Evolutionary conservation across 2,797 vertebrate species (phyloP).

Genomic region (Cynopterus sphinx): DNA sequence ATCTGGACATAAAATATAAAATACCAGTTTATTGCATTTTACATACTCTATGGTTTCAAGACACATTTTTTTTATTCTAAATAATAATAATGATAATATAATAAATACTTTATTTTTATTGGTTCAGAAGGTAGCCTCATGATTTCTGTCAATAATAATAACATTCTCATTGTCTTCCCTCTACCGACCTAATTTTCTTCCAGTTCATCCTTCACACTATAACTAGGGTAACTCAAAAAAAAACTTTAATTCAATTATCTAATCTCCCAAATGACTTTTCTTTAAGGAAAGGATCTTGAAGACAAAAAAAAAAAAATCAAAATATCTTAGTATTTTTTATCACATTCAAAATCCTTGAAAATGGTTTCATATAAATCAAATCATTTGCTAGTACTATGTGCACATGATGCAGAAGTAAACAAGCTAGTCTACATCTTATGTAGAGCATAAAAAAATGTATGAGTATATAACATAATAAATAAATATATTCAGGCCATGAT

Average conservation of each 20-base stretch:
- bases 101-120: background rate
- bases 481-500: background rate
- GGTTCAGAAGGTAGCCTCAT: background rate
- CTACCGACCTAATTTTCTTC: background rate
- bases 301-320: background rate
- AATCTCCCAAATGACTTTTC: background rate
- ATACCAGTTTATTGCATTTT: background rate
- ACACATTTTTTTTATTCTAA: background rate
- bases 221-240: background rate
- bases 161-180: background rate
- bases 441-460: background rate
- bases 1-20: background rate
- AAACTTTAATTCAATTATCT: background rate
- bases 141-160: background rate
- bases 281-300: background rate
- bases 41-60: background rate
- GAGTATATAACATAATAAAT: background rate
- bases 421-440: background rate
- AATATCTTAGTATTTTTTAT: background rate
- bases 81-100: background rate
- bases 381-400: background rate
- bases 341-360: background rate
- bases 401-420: background rate
- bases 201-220: background rate
- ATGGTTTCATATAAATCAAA: background rate